Conservation (phyloP, 2,797 vertebrate species). For the Perodicticus potto region DNA sequence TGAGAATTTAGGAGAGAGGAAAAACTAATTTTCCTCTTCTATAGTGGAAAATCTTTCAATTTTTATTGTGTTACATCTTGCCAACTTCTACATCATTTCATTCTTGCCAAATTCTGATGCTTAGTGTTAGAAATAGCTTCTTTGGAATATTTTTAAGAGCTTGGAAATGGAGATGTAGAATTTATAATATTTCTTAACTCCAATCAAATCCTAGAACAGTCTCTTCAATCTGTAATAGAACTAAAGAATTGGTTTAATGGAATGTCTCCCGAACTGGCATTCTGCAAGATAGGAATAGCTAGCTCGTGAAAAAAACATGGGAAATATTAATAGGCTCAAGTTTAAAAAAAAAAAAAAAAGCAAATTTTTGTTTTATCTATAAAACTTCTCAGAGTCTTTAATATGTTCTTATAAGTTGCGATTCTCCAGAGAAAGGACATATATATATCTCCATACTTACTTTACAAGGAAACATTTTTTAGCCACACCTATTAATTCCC, state of each 20-base stretch:
- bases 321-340: neutral
- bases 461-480: slow-evolving; percentile 39
- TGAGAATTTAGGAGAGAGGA: neutral
- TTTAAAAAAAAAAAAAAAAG: slow-evolving; percentile 38
- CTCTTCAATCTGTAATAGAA: slow-evolving; percentile 29
- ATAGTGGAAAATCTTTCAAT: neutral
- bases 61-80: slow-evolving; percentile 24
- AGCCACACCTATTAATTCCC: neutral
- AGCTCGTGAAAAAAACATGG: slow-evolving; percentile 28
- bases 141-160: slow-evolving; percentile 57
- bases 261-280: neutral
- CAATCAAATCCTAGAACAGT: slow-evolving; percentile 25
- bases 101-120: slow-evolving; percentile 37
- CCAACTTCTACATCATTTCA: neutral
- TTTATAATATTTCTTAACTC: slow-evolving; percentile 29
- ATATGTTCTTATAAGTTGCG: neutral
- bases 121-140: slow-evolving; percentile 33
- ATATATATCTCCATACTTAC: neutral
- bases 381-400: slow-evolving; percentile 28
- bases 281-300: neutral
- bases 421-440: neutral
- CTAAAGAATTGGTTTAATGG: slow-evolving; percentile 26
- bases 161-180: neutral
- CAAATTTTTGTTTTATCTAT: neutral
- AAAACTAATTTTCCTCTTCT: neutral